Conservation (phyloP, 2,797 vertebrate species). For the Oreochromis grahami region DNA sequence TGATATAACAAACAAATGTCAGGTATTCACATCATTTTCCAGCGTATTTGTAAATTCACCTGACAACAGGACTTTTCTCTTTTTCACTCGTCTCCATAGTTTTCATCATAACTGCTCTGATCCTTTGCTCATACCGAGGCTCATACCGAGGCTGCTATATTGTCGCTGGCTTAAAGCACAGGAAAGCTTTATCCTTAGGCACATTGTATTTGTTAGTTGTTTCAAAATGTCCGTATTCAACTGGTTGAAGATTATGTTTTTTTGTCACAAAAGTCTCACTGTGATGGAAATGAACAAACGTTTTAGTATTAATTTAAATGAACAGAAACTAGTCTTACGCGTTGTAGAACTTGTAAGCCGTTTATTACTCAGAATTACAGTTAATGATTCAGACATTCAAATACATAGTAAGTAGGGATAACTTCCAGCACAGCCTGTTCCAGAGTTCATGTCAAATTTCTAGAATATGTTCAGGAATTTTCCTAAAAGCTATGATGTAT, state of each 20-base stretch:
- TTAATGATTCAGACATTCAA: background rate
- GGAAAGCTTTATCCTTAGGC: background rate
- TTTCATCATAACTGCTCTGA: background rate
- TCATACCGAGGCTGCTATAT: background rate
- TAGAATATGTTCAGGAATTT: background rate
- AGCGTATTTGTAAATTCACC: background rate
- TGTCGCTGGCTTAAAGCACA: background rate
- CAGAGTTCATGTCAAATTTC: background rate
- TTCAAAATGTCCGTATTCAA: background rate
- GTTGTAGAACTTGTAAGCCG: background rate
- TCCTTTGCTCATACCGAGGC: too few species aligned
- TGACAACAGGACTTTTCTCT: background rate
- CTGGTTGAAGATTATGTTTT: background rate
- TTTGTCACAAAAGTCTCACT: background rate
- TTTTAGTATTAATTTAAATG: background rate
- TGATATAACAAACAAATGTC: background rate
- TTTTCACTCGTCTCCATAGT: background rate
- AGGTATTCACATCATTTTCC: background rate
- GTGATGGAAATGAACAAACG: background rate
- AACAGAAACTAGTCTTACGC: background rate
- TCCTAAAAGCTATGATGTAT: background rate
- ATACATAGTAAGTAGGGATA: background rate
- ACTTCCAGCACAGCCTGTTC: background rate
- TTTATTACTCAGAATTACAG: background rate
- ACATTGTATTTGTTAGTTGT: background rate